Conservation (phyloP, 2,113 vertebrate genomes). For the Opisthocomus hoazin region DNA sequence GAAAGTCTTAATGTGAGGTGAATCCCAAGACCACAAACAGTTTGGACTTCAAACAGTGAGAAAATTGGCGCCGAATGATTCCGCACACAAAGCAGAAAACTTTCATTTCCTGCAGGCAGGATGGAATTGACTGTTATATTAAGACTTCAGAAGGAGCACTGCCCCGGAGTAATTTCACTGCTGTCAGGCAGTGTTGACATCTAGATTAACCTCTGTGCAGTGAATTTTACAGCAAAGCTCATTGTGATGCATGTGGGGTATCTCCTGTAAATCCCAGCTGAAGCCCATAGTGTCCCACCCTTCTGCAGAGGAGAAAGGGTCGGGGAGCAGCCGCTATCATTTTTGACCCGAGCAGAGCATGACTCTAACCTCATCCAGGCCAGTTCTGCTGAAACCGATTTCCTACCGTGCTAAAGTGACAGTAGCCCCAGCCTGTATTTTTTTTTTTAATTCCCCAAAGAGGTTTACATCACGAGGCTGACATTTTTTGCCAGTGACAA, state of each 20-base stretch:
- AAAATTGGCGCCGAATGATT: constrained; percentile 74
- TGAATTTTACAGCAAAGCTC: constrained; percentile 65
- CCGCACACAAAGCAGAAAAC: constrained; percentile 73
- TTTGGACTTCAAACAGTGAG: constrained; percentile 75
- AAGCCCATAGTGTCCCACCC: constrained; percentile 28
- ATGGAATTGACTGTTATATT: constrained; percentile 77
- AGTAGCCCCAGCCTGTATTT: neutral
- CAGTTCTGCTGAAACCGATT: constrained; percentile 44
- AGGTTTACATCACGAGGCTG: constrained; percentile 20
- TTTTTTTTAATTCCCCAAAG: neutral
- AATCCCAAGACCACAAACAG: constrained; percentile 72
- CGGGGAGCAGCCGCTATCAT: neutral
- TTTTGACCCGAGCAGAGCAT: neutral
- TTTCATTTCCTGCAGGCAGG: constrained; percentile 76
- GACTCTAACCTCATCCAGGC: constrained; percentile 32
- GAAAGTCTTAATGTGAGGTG: constrained; percentile 69
- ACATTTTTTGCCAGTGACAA: neutral
- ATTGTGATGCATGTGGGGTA: constrained; percentile 65
- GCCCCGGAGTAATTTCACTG: constrained; percentile 74
- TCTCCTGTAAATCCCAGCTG: constrained; percentile 59
- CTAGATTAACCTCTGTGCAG: constrained; percentile 79
- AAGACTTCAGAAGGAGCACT: constrained; percentile 76
- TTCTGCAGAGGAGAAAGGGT: constrained; percentile 20
- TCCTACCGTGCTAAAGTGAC: neutral
- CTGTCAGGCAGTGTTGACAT: constrained; percentile 75